Evolutionary conservation across 2,113 vertebrate genomes (phyloP).

Genomic region (Lipophrys pholis): DNA sequence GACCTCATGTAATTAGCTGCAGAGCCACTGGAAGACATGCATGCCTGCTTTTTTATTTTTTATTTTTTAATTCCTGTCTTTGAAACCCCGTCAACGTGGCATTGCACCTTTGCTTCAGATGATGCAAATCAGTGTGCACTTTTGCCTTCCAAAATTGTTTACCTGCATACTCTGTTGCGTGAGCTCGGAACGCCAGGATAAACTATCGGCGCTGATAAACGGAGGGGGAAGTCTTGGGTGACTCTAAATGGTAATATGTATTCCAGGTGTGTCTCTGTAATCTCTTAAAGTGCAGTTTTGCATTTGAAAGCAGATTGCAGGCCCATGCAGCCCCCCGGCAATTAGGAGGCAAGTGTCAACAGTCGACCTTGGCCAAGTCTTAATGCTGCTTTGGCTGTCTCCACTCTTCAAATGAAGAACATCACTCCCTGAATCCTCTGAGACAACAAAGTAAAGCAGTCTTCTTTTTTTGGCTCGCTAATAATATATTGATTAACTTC

Average conservation of each 20-base stretch:
- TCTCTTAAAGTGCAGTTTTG: slow-evolving; percentile 76
- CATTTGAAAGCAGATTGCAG: slow-evolving; percentile 72
- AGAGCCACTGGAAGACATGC: slow-evolving; percentile 35
- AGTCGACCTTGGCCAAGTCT: slow-evolving; percentile 71
- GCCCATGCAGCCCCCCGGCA: slow-evolving; percentile 57
- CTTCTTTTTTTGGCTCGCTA: slow-evolving; percentile 24
- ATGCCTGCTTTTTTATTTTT: slow-evolving; percentile 15
- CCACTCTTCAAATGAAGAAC: slow-evolving; percentile 57
- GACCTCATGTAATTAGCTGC: slow-evolving; percentile 46
- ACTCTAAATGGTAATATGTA: slow-evolving; percentile 65
- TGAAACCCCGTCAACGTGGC: slow-evolving; percentile 33
- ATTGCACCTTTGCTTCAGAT: slow-evolving; percentile 22
- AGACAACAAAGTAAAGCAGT: slow-evolving; percentile 13
- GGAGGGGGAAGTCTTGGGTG: slow-evolving; percentile 40
- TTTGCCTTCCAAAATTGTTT: slow-evolving; percentile 25
- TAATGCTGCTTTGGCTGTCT: slow-evolving; percentile 64
- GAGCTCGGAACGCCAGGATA: slow-evolving; percentile 20
- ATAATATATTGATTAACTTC: slow-evolving; percentile 54
- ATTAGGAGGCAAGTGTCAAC: slow-evolving; percentile 74
- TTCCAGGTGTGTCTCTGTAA: slow-evolving; percentile 74
- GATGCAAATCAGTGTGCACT: not conserved
- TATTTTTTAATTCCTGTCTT: slow-evolving; percentile 14
- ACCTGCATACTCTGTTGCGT: slow-evolving; percentile 12
- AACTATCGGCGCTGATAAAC: slow-evolving; percentile 52
- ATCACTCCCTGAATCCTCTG: slow-evolving; percentile 45